These are phyloP conservation scores for Cotesia glomerata DNA, from an alignment of 1,140 invertebrate genomes.

Conservation along the genomic window DNA sequence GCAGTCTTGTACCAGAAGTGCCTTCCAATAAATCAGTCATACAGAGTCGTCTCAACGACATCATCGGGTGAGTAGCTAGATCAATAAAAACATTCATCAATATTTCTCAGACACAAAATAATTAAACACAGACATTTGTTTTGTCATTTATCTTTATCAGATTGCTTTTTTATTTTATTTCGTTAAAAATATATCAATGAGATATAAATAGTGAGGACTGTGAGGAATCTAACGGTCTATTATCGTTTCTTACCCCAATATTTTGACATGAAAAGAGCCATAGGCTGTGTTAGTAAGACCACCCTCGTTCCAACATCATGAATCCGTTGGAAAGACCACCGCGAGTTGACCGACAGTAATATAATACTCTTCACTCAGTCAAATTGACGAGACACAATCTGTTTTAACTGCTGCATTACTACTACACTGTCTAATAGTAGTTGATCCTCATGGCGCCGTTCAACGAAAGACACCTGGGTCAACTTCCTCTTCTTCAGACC, in stretches of 20 bases:
- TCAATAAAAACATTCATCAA: background rate
- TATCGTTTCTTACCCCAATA: slow-evolving; percentile 18
- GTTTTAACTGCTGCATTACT: slow-evolving; percentile 35
- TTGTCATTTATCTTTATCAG: too few species aligned
- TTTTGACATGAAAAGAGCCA: slow-evolving; percentile 31
- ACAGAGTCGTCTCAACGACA: slow-evolving; percentile 56
- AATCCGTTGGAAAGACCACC: slow-evolving; percentile 31
- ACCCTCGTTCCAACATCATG: slow-evolving; percentile 36
- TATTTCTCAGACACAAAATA: background rate
- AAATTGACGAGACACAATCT: slow-evolving; percentile 44
- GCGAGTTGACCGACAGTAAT: slow-evolving; percentile 41
- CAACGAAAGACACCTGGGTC: slow-evolving; percentile 56
- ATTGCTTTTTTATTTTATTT: too few species aligned
- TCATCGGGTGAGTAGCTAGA: slow-evolving; percentile 55
- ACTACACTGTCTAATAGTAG: slow-evolving; percentile 6
- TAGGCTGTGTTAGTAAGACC: slow-evolving; percentile 39
- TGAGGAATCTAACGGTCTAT: background rate
- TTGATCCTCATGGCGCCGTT: slow-evolving; percentile 35
- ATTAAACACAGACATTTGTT: background rate
- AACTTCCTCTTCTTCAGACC: slow-evolving; percentile 56
- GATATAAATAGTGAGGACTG: background rate
- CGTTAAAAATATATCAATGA: background rate
- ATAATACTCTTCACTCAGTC: slow-evolving; percentile 48
- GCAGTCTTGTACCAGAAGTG: slow-evolving; percentile 55
- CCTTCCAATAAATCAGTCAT: slow-evolving; percentile 51